Evolutionary conservation across 2,888 invertebrate species (phyloP).

Genomic region (Parasteatoda lunata): DNA sequence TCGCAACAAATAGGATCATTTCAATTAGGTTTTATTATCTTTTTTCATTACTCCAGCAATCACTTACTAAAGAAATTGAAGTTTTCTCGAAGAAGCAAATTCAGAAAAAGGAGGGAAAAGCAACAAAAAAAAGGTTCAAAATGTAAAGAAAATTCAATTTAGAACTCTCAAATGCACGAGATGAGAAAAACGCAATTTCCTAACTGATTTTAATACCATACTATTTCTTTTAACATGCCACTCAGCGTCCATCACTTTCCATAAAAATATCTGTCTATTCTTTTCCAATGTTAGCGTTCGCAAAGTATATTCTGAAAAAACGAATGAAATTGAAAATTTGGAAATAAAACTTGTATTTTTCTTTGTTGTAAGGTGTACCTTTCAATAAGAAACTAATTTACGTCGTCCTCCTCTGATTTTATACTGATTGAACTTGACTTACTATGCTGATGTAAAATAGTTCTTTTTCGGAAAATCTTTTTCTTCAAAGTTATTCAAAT

Average conservation of each 20-base stretch:
- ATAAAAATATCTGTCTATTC: conserved; percentile 44
- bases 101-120: not conserved
- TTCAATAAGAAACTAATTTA: conserved; percentile 46
- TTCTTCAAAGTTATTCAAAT: conserved; percentile 10
- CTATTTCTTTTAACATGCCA: too few relatives aligned
- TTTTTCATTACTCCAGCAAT: not conserved
- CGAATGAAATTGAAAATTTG: conserved; percentile 5
- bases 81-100: not conserved
- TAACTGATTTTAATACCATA: not conserved
- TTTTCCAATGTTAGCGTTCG: conserved; percentile 11
- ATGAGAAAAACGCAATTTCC: conserved; percentile 1
- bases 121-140: not conserved
- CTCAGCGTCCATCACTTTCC: not conserved
- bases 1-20: not conserved
- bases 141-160: not conserved
- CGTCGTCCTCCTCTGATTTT: conserved; percentile 14
- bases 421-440: conserved; percentile 41
- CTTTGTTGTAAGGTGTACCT: not conserved
- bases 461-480: not conserved
- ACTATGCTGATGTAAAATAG: not conserved
- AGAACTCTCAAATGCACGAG: not conserved
- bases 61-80: not conserved
- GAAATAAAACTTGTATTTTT: conserved; percentile 1
- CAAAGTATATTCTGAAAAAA: not conserved
- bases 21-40: conserved; percentile 1